Evolutionary conservation across 2,888 invertebrate species (phyloP), one percentile per base, ranked within the genome.

Genomic region (Myopa tessellatipennis): DNA sequence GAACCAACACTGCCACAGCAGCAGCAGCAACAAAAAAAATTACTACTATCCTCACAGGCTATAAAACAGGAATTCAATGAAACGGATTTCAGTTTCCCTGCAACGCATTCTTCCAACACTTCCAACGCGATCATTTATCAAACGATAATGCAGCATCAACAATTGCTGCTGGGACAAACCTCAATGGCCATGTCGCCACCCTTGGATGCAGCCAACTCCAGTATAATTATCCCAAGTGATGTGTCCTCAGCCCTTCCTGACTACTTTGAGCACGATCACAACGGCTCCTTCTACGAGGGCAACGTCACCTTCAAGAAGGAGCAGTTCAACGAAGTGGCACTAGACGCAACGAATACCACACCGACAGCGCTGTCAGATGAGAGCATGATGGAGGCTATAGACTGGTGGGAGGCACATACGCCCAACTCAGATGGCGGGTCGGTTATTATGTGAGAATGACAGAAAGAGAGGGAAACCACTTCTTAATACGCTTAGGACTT

Each of bases 381-480:
- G 82, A 90, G 90, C 81, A 90, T 91, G 87, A 90, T 90, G 81
- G 91, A 91, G 82, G 90, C 91, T 36, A 90, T 91, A 81, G 90
- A 90, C 73, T 91, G 91, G 91, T 91, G 91, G 91, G 90, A 91
- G 81, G 87, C 87, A 12, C 87, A 89, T 18, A 88, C 89, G 2
- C 88, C 89, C 70, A 88, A 88, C 80, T 87, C 88, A 3, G 88
- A 89, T 80, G 85, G 85, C 10, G 82, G 83, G 7, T 14, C 75
- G 45, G 75, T 75, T 26, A 69, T 75, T n/a, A 75, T 75, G 75
- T 75, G 69, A 75, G 65, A 34, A 38, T 65, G 14, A 18, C 4
- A 0, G 14, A 52, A 50, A 73, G 58, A 55, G 12, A 6, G 14
- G 36, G 63, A 60, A 60, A 60, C 45, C 45, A 45, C 3, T 45